Evolutionary conservation across 2,797 vertebrate genomes (phyloP).

Genomic region (Megalops cyprinoides): DNA sequence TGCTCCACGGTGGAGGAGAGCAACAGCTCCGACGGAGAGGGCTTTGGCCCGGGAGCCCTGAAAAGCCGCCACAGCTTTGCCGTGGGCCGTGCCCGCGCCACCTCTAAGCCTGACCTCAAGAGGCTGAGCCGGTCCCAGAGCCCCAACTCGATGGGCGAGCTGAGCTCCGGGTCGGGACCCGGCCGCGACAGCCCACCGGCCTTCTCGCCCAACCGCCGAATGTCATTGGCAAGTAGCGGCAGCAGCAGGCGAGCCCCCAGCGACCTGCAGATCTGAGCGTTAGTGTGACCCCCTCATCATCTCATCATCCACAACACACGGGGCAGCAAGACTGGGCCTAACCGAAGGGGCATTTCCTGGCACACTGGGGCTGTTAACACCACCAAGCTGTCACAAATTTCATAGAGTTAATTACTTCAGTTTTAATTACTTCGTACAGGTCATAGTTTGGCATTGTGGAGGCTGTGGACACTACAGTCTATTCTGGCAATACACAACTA

Average conservation of each 20-base stretch:
- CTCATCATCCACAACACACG: not conserved
- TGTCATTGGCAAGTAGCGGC: conserved; percentile 71
- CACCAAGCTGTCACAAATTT: not conserved
- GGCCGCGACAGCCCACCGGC: conserved; percentile 68
- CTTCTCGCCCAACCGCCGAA: conserved; percentile 65
- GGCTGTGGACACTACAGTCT: not conserved
- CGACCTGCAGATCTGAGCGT: conserved; percentile 80
- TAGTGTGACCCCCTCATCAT: conserved; percentile 18
- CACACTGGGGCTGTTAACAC: not conserved
- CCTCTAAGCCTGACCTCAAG: conserved; percentile 63
- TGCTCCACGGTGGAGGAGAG: conserved; percentile 66
- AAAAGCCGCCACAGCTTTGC: conserved; percentile 59
- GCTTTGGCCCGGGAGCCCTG: conserved; percentile 58
- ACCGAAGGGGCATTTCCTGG: not conserved
- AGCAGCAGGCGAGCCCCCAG: conserved; percentile 76
- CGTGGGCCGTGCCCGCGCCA: conserved; percentile 57
- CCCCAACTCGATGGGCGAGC: conserved; percentile 69
- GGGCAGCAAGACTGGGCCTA: not conserved
- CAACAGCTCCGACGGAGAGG: conserved; percentile 61
- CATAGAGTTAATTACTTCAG: not conserved
- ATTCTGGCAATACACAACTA: too few species aligned
- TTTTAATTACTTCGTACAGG: too few species aligned
- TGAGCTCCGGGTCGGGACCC: conserved; percentile 72
- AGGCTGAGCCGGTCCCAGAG: conserved; percentile 62
- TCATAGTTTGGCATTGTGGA: not conserved